Evolutionary conservation across 2,797 vertebrate species (phyloP), one percentile per base, ranked within the genome.

Genomic region (Oophaga sylvatica): DNA sequence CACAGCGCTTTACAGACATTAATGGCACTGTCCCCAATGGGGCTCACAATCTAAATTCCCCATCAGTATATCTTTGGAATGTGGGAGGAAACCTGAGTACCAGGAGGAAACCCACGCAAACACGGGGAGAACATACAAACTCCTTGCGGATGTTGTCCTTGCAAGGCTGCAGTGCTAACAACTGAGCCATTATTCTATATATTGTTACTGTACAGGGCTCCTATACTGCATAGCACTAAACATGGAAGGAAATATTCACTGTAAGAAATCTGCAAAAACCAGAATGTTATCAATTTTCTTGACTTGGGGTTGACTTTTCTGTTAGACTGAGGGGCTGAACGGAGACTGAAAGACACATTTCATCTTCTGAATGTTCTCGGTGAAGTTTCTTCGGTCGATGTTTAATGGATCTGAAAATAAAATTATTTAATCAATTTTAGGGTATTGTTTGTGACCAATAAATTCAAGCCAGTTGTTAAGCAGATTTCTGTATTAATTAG

Each of bases 361-460:
- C 80, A 82, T 82, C 63, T 82, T 68, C 53, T 68, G 41, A 68
- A 81, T 67, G 80, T 82, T 68, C 16, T 20, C 41, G 26, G 41
- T 67, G 62, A 81, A 82, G 80, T 68, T 35, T 26, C 80, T 81
- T 81, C n/a, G 11, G 63, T 82, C 15, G 15, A 53, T 76, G 45
- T 76, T 26, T 53, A 22, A 76, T 1, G 6, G 73, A 76, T 11
- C 11, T 76, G 22, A 56, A 76, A 41, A 76, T 15, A 56, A n/a
- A 53, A 13, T 76, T 53, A 76, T 53, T 76, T 22, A 13, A 76
- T 56, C 20, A 13, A 56, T 76, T 76, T 76, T 20, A 6, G 0
- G n/a, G 22, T 20, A n/a, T 56, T 76, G 45, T 76, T 56, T 76
- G 45, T 6, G 29, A 9, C 11, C 9, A 6, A 76, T 76, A 56